Conservation (phyloP, 2,888 invertebrate species). For the Aleiodes testaceus region DNA sequence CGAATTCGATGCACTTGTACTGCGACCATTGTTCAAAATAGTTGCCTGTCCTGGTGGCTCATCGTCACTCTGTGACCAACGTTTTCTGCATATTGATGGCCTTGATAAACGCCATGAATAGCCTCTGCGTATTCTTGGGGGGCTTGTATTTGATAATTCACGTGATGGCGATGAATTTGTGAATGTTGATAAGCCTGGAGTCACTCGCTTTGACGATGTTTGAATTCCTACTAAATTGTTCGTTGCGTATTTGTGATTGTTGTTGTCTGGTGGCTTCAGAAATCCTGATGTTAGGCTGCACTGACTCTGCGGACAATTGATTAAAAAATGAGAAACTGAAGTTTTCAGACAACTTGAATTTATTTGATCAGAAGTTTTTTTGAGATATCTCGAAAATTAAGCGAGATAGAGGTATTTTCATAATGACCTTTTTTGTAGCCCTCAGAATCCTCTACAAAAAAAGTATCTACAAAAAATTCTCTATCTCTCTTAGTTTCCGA, state of each 20-base stretch:
- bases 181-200: constrained; percentile 62
- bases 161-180: constrained; percentile 64
- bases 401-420: too few relatives aligned
- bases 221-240: constrained; percentile 68
- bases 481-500: too few relatives aligned
- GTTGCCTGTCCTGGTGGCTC: constrained; percentile 72
- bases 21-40: constrained; percentile 72
- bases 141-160: constrained; percentile 65
- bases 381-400: too few relatives aligned
- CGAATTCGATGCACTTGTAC: constrained; percentile 66
- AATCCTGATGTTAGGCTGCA: constrained; percentile 80
- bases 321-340: too few relatives aligned
- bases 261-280: constrained; percentile 80
- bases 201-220: constrained; percentile 61
- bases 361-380: too few relatives aligned
- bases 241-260: constrained; percentile 73
- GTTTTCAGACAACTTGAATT: too few relatives aligned
- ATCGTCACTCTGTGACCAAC: constrained; percentile 70
- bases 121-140: constrained; percentile 78
- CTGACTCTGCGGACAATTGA: constrained; percentile 66
- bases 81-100: constrained; percentile 80
- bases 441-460: too few relatives aligned
- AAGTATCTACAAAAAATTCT: not conserved
- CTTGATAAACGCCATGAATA: constrained; percentile 85
- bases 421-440: too few relatives aligned